Conservation (phyloP, 2,888 invertebrate species). For the Platynereis dumerilii region DNA sequence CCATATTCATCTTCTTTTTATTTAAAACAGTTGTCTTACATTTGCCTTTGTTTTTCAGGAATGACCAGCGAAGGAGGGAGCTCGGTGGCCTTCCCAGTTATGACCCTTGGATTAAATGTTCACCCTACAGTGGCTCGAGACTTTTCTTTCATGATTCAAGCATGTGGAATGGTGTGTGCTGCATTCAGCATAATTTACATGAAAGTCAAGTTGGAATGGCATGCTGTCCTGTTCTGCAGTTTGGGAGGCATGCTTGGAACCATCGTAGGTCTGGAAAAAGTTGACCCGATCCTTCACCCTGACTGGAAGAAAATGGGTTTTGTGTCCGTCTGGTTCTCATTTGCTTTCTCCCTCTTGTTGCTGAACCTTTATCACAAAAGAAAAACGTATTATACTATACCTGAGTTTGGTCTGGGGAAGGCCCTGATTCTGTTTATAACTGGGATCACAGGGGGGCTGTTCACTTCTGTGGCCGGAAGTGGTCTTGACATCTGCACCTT, state of each 20-base stretch:
- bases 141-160: constrained; percentile 38
- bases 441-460: constrained; percentile 51
- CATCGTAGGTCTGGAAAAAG: constrained; percentile 44
- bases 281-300: constrained; percentile 46
- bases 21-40: too few species aligned
- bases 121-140: constrained; percentile 32
- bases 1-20: too few species aligned
- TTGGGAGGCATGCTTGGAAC: constrained; percentile 51
- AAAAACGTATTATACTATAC: constrained; percentile 36
- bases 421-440: constrained; percentile 41
- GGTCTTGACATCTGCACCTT: constrained; percentile 56
- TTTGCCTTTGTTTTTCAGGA: constrained; percentile 34
- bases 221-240: constrained; percentile 32
- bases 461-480: constrained; percentile 52
- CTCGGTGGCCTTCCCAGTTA: constrained; percentile 38
- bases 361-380: constrained; percentile 49
- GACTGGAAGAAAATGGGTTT: constrained; percentile 56
- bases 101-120: constrained; percentile 35
- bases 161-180: constrained; percentile 52
- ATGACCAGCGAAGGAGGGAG: constrained; percentile 39
- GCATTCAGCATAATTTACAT: constrained; percentile 55
- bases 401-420: constrained; percentile 41
- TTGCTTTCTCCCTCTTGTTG: constrained; percentile 54
- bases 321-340: constrained; percentile 55
- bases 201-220: constrained; percentile 39